A percentile compares a stretch with the other conserved stretches of the same genome.
phyloP scores from a whole-genome alignment of 2,888 invertebrate genomes.

The Calameuta pallipes region DNA sequence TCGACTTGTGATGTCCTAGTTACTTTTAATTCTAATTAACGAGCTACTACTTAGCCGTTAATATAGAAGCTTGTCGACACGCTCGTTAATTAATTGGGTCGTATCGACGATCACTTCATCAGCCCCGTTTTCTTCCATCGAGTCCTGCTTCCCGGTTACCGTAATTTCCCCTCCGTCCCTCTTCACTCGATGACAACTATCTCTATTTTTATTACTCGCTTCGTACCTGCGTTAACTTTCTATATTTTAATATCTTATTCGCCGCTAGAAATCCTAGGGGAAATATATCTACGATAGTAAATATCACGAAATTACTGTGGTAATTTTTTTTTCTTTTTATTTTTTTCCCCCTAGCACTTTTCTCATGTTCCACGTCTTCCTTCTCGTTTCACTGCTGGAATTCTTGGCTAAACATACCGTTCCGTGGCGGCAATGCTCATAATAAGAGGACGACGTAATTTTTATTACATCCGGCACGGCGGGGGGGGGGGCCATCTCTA shows the following conservation, averaged over 20 bases:
- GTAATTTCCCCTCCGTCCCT: not conserved
- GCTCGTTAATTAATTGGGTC: not conserved
- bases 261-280: not conserved
- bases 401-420: not conserved
- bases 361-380: not conserved
- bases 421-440: not conserved
- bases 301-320: not conserved
- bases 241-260: not conserved
- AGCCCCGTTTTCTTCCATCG: not conserved
- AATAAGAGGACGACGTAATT: slow-evolving; percentile 1
- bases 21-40: not conserved
- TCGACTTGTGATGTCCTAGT: not conserved
- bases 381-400: not conserved
- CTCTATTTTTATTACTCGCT: not conserved
- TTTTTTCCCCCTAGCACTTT: not conserved
- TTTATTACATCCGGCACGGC: slow-evolving; percentile 5
- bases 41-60: not conserved
- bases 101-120: not conserved
- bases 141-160: slow-evolving; percentile 11
- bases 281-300: not conserved
- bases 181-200: not conserved
- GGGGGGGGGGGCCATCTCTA: not conserved
- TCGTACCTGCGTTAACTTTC: not conserved
- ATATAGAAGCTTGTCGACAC: not conserved
- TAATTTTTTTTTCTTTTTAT: not conserved